A percentile compares a stretch with the other conserved stretches of the same genome.
phyloP scores from a whole-genome alignment of 1,140 invertebrate species.

The Spodoptera frugiperda region DNA sequence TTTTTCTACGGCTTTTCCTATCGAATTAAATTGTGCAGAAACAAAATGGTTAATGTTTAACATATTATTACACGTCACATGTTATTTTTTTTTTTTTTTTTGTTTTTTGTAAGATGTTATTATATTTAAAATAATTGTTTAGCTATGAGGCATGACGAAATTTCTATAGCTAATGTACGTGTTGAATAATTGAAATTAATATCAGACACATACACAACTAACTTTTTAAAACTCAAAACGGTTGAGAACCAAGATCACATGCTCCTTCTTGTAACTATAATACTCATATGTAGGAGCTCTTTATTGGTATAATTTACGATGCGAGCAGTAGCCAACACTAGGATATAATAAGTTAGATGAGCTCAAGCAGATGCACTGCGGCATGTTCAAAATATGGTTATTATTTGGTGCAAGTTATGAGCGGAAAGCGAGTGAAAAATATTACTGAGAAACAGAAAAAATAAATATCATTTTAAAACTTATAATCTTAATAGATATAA shows the following conservation, averaged over 20 bases:
- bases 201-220: no score
- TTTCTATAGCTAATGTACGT: no score
- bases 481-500: no score
- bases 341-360: slow-evolving; percentile 57
- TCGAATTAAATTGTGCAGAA: not conserved
- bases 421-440: not conserved
- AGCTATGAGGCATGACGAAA: no score
- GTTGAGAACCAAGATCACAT: no score
- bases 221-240: no score
- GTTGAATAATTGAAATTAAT: no score
- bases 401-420: slow-evolving; percentile 39
- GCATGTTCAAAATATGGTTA: slow-evolving; percentile 54
- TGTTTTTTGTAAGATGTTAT: not conserved
- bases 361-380: slow-evolving; percentile 54
- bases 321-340: slow-evolving; percentile 43
- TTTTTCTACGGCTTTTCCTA: not conserved
- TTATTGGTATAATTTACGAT: slow-evolving; percentile 49
- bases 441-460: no score
- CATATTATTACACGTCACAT: not conserved
- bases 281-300: slow-evolving; percentile 37
- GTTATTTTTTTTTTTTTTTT: not conserved
- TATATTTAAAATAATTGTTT: not conserved
- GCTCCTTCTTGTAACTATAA: no score
- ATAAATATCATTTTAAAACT: no score
- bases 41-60: slow-evolving; percentile 2